phyloP scores from a whole-genome alignment of 2,888 invertebrate genomes.

The Brachypterus glaber region DNA sequence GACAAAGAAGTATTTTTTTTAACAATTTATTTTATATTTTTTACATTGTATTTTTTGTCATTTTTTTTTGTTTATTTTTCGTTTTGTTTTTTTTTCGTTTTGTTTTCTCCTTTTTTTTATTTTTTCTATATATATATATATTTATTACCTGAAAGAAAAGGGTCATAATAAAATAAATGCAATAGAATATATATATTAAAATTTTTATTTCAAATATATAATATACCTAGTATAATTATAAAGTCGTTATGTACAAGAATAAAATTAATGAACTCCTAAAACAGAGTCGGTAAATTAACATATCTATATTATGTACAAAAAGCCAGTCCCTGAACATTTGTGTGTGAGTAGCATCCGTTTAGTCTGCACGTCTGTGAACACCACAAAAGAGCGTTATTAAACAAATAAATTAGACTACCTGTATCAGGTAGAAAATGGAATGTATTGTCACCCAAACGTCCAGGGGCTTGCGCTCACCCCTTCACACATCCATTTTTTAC shows the following conservation, averaged over 20 bases:
- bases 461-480: slow-evolving; percentile 16
- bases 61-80: too few species aligned
- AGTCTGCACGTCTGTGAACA: too few species aligned
- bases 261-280: slow-evolving; percentile 37
- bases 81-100: too few species aligned
- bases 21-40: too few species aligned
- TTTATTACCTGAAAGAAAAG: too few species aligned
- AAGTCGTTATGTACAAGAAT: slow-evolving; percentile 35
- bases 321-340: slow-evolving; percentile 21
- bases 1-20: too few species aligned
- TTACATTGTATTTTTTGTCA: too few species aligned
- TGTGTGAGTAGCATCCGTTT: slow-evolving; percentile 16
- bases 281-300: slow-evolving; percentile 29
- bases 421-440: slow-evolving; percentile 26
- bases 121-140: too few species aligned
- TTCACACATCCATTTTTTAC: slow-evolving; percentile 22
- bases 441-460: slow-evolving; percentile 23
- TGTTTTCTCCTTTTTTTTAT: too few species aligned
- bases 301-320: slow-evolving; percentile 24
- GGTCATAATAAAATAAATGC: too few species aligned
- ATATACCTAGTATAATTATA: slow-evolving; percentile 30
- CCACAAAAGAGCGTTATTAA: too few species aligned
- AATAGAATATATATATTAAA: slow-evolving; percentile 30
- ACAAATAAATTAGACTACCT: too few species aligned
- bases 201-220: slow-evolving; percentile 36